Evolutionary conservation across 2,113 vertebrate species (phyloP), one percentile per base, ranked within the genome.

Genomic region (Turnix velox): DNA sequence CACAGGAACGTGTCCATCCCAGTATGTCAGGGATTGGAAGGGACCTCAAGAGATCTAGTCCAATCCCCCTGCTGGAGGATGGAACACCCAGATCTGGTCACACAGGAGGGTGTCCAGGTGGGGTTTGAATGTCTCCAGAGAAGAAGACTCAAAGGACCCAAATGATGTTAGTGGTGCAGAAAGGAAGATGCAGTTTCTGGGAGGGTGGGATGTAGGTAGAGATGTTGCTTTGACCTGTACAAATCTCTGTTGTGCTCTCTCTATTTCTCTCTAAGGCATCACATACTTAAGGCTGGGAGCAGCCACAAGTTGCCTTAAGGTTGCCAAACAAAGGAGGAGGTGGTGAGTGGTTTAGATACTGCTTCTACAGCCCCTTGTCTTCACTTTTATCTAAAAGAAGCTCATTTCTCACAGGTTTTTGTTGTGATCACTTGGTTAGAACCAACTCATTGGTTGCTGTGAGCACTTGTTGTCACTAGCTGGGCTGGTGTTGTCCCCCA

Each of bases 391-490:
- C 37, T 35, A 55, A 40, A 52, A 37, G 42, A 55, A 62, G 52
- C 61, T 45, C 0, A 0, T 78, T 90, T 43, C n/a, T 43, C 35
- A n/a, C 27, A n/a, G 46, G 20, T 22, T 77, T 93, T 58, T 18
- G 24, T 33, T 54, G 23, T 0, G 4, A 6, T 39, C 22, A 3
- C 52, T 62, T 46, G 84, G 46, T 51, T 74, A 90, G 57, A n/a
- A n/a, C n/a, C n/a, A n/a, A n/a, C n/a, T n/a, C 59, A 27, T 55
- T 0, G 0, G 45, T 69, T 12, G 55, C 61, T 23, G 6, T 40
- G 51, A 39, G 43, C 45, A 6, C 14, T 5, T 5, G 31, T 20
- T 63, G 76, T 67, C 3, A 9, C 65, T 2, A 9, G 15, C 42
- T 45, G 58, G 80, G 42, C 65, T 63, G 66, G 66, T 20, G 10